phyloP scores from a whole-genome alignment of 2,113 vertebrate species.

The Nothocercus julius region DNA sequence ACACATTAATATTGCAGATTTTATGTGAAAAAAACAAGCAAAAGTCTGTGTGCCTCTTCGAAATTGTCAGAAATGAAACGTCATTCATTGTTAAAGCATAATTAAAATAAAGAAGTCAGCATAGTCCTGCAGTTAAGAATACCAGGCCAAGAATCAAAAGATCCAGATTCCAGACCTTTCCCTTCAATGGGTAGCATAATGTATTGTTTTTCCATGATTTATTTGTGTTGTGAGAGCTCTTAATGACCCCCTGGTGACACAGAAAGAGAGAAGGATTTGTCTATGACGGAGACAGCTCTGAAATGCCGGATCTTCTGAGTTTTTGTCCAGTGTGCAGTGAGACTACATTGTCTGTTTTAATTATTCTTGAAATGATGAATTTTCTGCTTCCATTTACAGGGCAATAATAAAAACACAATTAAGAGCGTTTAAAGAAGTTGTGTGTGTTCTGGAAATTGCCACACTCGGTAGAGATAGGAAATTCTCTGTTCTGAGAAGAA shows the following conservation, averaged over 20 bases:
- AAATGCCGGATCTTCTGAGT: slow-evolving; percentile 18
- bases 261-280: slow-evolving; percentile 51
- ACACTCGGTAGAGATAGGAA: background rate
- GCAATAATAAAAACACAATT: slow-evolving; percentile 41
- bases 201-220: slow-evolving; percentile 42
- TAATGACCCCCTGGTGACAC: slow-evolving; percentile 60
- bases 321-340: background rate
- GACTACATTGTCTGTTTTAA: background rate
- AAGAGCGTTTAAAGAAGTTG: slow-evolving; percentile 10
- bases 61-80: slow-evolving; percentile 39
- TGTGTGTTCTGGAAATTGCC: background rate
- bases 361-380: slow-evolving; percentile 49
- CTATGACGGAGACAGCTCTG: background rate
- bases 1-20: slow-evolving; percentile 23
- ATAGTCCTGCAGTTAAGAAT: background rate
- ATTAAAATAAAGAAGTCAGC: slow-evolving; percentile 41
- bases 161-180: slow-evolving; percentile 9
- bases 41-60: background rate
- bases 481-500: background rate
- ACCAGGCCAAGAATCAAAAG: background rate
- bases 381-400: background rate
- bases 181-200: slow-evolving; percentile 9
- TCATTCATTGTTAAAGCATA: slow-evolving; percentile 44
- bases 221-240: slow-evolving; percentile 60
- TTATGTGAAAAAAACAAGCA: slow-evolving; percentile 21